A percentile compares a stretch with the other conserved stretches of the same genome.
These are phyloP conservation scores for Metridium senile DNA, from an alignment of 92 coral and sea anemone genomes.

Conservation along the genomic window DNA sequence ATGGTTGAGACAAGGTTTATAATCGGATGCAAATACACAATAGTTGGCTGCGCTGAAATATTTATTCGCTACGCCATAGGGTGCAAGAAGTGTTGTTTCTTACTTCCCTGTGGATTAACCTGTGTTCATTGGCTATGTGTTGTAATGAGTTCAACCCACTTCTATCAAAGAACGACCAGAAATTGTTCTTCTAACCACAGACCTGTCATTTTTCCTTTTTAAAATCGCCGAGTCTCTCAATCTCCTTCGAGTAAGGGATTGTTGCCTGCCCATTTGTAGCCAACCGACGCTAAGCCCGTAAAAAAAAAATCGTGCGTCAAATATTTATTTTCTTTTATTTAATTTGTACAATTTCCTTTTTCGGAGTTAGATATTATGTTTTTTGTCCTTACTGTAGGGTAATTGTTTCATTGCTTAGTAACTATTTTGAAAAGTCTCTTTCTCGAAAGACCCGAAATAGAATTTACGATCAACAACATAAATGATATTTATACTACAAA, in stretches of 20 bases:
- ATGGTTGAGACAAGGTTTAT: constrained; percentile 1
- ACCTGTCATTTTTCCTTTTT: constrained; percentile 5
- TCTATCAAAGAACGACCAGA: constrained; percentile 16
- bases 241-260: background rate
- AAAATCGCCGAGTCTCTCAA: constrained; percentile 10
- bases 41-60: constrained; percentile 69
- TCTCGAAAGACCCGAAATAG: background rate
- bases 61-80: constrained; percentile 71
- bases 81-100: constrained; percentile 63
- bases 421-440: background rate
- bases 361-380: background rate
- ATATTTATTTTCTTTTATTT: background rate
- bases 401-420: background rate
- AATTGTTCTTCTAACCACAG: constrained; percentile 33
- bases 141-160: constrained; percentile 49
- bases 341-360: background rate
- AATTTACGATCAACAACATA: background rate
- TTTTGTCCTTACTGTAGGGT: background rate
- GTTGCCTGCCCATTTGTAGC: constrained; percentile 19
- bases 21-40: constrained; percentile 72
- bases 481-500: background rate
- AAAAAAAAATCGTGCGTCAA: background rate
- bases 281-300: background rate
- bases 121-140: constrained; percentile 33
- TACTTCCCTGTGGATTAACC: constrained; percentile 44